Evolutionary conservation across 2,113 vertebrate genomes (phyloP).

Genomic region (Aptenodytes patagonicus): DNA sequence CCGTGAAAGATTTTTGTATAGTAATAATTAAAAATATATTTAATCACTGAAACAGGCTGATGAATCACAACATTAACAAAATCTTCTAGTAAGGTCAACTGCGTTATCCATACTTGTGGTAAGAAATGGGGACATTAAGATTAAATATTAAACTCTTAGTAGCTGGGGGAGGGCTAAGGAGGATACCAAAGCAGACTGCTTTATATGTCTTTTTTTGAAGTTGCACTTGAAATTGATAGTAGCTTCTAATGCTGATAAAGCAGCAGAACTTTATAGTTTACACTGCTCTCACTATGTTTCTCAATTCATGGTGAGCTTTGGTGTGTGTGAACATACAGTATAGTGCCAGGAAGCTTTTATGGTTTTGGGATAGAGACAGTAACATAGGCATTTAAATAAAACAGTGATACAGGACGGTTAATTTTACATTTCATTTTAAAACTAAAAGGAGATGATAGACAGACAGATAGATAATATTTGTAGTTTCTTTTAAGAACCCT

Average conservation of each 20-base stretch:
- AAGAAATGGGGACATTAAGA: conserved; percentile 32
- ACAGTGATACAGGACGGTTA: not conserved
- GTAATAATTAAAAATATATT: conserved; percentile 40
- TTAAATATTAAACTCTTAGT: conserved; percentile 20
- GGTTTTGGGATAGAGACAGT: not conserved
- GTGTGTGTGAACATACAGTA: not conserved
- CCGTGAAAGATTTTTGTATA: conserved; percentile 15
- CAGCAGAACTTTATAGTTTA: not conserved
- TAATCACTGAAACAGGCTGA: not conserved
- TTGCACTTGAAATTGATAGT: conserved; percentile 19
- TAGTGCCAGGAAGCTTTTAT: not conserved
- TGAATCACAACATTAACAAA: conserved; percentile 2
- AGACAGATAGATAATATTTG: not conserved
- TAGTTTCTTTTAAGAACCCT: not conserved
- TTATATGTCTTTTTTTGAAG: not conserved
- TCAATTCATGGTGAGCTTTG: not conserved
- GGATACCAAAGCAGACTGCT: not conserved
- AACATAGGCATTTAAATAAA: not conserved
- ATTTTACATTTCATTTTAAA: not conserved
- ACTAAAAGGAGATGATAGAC: not conserved
- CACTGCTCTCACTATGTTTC: not conserved
- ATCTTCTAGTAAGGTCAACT: conserved; percentile 19
- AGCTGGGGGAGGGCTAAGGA: not conserved
- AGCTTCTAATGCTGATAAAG: not conserved
- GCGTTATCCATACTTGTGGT: not conserved